A percentile compares a stretch with the other conserved stretches of the same genome.
phyloP scores from a whole-genome alignment of 1,140 invertebrate genomes.

The Drosophila subobscura region DNA sequence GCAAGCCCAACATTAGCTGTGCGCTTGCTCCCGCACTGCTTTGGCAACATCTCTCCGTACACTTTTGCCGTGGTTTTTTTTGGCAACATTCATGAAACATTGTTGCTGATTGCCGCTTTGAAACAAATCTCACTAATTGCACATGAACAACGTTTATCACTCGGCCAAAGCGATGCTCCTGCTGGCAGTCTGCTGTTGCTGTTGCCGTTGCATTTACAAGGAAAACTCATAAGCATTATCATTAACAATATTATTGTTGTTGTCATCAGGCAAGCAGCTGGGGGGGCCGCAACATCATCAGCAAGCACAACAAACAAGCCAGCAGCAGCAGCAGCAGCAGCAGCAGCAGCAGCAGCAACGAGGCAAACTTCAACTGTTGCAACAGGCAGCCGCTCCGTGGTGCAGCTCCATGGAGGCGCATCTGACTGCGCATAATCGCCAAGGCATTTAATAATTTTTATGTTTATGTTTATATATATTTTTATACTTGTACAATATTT shows the following conservation, averaged over 20 bases:
- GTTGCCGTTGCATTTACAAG: constrained; percentile 57
- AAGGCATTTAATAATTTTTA: constrained; percentile 80
- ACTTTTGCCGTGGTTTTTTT: not conserved
- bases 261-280: constrained; percentile 55
- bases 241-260: constrained; percentile 82
- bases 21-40: too few relatives aligned
- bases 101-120: constrained; percentile 25
- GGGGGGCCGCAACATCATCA: constrained; percentile 53
- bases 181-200: too few relatives aligned
- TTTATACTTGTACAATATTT: constrained; percentile 58
- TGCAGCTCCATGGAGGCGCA: too few relatives aligned
- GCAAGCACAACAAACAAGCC: constrained; percentile 59
- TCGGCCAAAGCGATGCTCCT: constrained; percentile 27
- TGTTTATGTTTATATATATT: constrained; percentile 60
- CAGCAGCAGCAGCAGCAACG: constrained; percentile 14
- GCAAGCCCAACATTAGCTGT: too few relatives aligned
- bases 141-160: constrained; percentile 73
- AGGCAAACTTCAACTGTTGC: not conserved
- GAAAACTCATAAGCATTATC: constrained; percentile 81
- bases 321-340: too few relatives aligned
- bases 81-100: not conserved
- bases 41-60: too few relatives aligned
- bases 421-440: constrained; percentile 76
- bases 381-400: too few relatives aligned
- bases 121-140: constrained; percentile 75